phyloP scores from a whole-genome alignment of 1,140 invertebrate species.

The Cydia splendana region DNA sequence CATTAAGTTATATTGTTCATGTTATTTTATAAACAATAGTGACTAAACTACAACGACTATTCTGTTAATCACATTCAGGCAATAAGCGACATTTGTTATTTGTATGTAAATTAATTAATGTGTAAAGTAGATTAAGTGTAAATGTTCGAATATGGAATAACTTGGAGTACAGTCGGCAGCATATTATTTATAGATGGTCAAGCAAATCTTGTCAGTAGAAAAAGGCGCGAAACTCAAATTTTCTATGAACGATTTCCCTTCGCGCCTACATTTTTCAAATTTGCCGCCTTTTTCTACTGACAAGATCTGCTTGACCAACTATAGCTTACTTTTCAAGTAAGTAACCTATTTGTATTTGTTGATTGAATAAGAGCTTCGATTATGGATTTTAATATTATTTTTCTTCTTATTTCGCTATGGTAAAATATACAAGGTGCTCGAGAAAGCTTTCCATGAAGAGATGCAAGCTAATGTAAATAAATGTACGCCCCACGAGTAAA shows the following conservation, averaged over 20 bases:
- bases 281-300: too few relatives aligned
- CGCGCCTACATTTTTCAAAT: too few relatives aligned
- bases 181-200: not conserved
- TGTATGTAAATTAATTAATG: not conserved
- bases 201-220: too few relatives aligned
- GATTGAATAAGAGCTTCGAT: not conserved
- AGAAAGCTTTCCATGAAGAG: too few relatives aligned
- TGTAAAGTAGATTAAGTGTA: not conserved
- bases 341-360: not conserved
- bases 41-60: constrained; percentile 3
- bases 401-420: too few relatives aligned
- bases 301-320: too few relatives aligned
- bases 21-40: not conserved
- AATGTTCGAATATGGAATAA: not conserved
- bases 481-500: not conserved
- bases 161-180: not conserved
- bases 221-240: too few relatives aligned
- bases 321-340: too few relatives aligned
- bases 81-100: not conserved
- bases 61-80: constrained; percentile 85
- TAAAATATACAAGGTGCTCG: too few relatives aligned
- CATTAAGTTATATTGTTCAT: not conserved
- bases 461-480: not conserved
- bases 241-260: too few relatives aligned
- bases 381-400: not conserved